Base-by-base conservation (phyloP, 2,113 vertebrate species). In the Anas platyrhynchos region DNA sequence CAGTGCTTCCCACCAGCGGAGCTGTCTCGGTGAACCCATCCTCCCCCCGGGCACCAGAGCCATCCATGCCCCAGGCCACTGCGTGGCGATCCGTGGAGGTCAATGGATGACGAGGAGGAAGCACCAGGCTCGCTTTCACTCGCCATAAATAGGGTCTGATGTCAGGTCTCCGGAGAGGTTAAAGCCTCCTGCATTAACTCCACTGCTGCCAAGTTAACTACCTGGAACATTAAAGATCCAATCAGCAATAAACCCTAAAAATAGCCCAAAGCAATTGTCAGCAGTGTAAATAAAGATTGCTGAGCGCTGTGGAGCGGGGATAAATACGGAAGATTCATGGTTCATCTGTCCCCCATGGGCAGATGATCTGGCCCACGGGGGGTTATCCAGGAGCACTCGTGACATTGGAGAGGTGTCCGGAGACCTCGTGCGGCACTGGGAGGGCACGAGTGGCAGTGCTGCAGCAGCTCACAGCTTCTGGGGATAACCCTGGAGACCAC, bases 191-290 rank as follows among this genome's bases (percentile, higher is more conserved):
- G 5, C 83, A 65, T 81, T 83, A 58, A 79, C 89, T 94, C 88
- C 93, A 93, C 67, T n/a, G 69, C 94, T 90, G 71, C 96, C 78
- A 34, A 92, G 95, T 96, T 97, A 96, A 95, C 96, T 95, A 88
- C 83, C 95, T 92, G 83, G 83, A 95, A 87, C 94, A 81, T 81
- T 87, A 86, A 83, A 78, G 86, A 88, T 86, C 94, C 86, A 73
- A 96, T 96, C 95, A 89, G 93, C 91, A 93, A 32, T 76, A 96
- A 94, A 87, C 89, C 36, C 92, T 94, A 89, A 91, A 96, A 96
- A 95, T 92, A 97, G 91, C 96, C 89, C 77, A 63, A 89, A 91
- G 96, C 85, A 10, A 85, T 74, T 91, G 87, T 90, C 92, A 94
- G 85, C 92, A 34, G 63, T 15, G 52, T 75, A 82, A 95, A 93